phyloP scores from a whole-genome alignment of 2,797 vertebrate species.

The Sebastes nivosus region DNA sequence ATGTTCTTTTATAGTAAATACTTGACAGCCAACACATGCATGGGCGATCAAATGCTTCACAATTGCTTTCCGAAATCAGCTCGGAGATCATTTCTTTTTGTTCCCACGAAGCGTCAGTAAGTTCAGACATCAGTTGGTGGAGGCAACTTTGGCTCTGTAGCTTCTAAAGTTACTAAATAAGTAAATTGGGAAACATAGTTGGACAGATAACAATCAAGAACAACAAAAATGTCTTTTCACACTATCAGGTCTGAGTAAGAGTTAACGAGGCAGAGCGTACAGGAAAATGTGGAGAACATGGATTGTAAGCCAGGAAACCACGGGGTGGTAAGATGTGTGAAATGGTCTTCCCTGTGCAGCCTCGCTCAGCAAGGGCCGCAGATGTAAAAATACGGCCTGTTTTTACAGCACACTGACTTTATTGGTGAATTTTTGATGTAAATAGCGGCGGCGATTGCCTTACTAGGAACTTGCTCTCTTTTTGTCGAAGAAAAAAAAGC shows the following conservation, averaged over 20 bases:
- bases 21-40: conserved; percentile 37
- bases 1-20: conserved; percentile 34
- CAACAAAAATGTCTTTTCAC: conserved; percentile 65
- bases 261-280: conserved; percentile 75
- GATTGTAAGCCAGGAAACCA: conserved; percentile 68
- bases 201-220: conserved; percentile 50
- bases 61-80: conserved; percentile 36
- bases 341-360: conserved; percentile 67
- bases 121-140: conserved; percentile 33
- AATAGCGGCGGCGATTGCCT: conserved; percentile 36
- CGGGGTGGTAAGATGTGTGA: conserved; percentile 74
- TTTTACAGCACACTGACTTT: conserved; percentile 73
- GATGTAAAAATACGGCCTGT: conserved; percentile 73
- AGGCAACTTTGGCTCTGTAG: conserved; percentile 23
- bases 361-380: conserved; percentile 66
- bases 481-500: conserved; percentile 26
- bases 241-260: conserved; percentile 67
- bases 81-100: conserved; percentile 39
- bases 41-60: conserved; percentile 44
- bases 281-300: conserved; percentile 63
- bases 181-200: conserved; percentile 66
- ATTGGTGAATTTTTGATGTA: conserved; percentile 58
- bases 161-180: conserved; percentile 32
- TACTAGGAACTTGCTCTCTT: conserved; percentile 33
- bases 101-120: conserved; percentile 7